Conservation (phyloP, 2,888 invertebrate species). For the Brachypalpus laphriformis region DNA sequence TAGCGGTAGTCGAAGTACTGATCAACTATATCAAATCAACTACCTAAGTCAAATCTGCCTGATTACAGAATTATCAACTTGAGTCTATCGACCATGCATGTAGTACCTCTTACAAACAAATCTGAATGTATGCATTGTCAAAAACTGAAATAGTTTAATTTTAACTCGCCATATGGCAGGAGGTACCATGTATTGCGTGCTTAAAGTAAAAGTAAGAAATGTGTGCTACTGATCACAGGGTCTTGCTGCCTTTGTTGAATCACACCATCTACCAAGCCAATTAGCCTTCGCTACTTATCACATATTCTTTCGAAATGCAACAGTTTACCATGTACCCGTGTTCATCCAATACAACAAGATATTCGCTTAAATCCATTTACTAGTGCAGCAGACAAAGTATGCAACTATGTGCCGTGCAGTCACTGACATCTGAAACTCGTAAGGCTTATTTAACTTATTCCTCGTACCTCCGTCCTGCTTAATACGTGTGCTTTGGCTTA, state of each 20-base stretch:
- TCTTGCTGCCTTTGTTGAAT: background rate
- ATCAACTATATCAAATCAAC: no score
- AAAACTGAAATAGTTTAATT: no score
- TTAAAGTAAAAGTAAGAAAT: background rate
- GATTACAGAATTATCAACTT: no score
- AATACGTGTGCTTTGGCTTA: slow-evolving; percentile 15
- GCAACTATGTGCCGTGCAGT: slow-evolving; percentile 18
- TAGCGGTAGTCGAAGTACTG: no score
- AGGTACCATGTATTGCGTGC: background rate
- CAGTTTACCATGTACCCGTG: background rate
- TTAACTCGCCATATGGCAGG: no score
- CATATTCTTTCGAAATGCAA: slow-evolving; percentile 8
- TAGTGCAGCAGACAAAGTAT: slow-evolving; percentile 11
- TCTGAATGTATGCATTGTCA: no score
- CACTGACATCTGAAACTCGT: slow-evolving; percentile 60
- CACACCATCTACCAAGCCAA: background rate
- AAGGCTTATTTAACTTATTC: slow-evolving; percentile 46
- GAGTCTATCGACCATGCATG: no score
- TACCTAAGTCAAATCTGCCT: no score
- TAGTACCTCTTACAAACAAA: no score
- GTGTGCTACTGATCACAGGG: background rate
- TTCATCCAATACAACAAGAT: slow-evolving; percentile 3
- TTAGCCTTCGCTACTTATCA: background rate
- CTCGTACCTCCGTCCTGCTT: slow-evolving; percentile 8
- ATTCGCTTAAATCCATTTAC: slow-evolving; percentile 25